Base-by-base conservation (phyloP, 2,888 invertebrate species). In the Chrysolina oricalcia region DNA sequence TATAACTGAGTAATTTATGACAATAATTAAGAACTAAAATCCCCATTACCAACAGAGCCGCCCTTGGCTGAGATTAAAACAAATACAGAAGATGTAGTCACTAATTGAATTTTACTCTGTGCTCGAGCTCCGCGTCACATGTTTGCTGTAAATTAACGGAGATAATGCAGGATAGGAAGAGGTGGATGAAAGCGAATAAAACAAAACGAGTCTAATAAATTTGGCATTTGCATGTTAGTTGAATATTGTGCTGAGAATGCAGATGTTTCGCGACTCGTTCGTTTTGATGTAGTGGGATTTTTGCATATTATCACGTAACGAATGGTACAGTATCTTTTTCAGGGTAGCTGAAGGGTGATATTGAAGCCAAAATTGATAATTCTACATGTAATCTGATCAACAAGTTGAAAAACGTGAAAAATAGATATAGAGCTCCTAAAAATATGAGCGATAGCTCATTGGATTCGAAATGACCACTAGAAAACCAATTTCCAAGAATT, bases 101-200 rank as follows among this genome's bases (percentile, higher is more conserved):
- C 53, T 68, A 53, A 68, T 68, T 50, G 40, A 68, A 68, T 68
- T 68, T 53, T 40, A 53, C 68, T 53, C 59, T 59, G 9, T 15
- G 68, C 43, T 40, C 41, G 17, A 53, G 53, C 68, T 68, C 13
- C 13, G 66, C 17, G 48, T 23, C 50, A 67, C 48, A 35, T 67
- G 67, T 67, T 67, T 50, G 68, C 41, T 68, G 53, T 53, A 68
- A 68, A 68, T 68, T 53, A 68, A 68, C 66, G 43, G 27, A 6
- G 21, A 43, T 46, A 66, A 43, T 21, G 8, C 27, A 53, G 50
- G 40, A 40, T 40, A 17, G 17, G 15, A n/a, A 53, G 19, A 53
- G 53, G 53, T 53, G 53, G 53, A 11, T 48, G 19, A 17, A 27
- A 23, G 67, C 43, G 48, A 50, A 50, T 27, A 46, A 23, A 67